Base-by-base conservation (phyloP, 2,113 vertebrate genomes). In the Maccullochella peelii region DNA sequence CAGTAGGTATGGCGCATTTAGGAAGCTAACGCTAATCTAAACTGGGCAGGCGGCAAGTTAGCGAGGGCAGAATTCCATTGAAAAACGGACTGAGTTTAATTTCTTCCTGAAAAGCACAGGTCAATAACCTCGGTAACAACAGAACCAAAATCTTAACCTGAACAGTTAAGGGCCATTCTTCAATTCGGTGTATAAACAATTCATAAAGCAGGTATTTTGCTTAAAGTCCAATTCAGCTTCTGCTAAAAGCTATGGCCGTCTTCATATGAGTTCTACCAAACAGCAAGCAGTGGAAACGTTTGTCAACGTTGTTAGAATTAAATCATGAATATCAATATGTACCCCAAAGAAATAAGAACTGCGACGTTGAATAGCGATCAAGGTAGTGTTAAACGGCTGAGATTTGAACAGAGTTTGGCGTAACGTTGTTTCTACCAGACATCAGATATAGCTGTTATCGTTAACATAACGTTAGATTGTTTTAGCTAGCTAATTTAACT, bases 1-100 rank as follows among this genome's bases (percentile, higher is more conserved):
- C 33, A 63, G 20, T 0, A 23, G 18, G 16, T 7, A 20, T 23
- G 5, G 15, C 36, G 18, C 5, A 16, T 33, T 61, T 5, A 0
- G 2, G 21, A 68, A 65, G 79, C 82, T 70, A 83, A 6, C 18
- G 78, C 74, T 84, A 84, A 82, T 21, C n/a, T 47, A 18, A 74
- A 21, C 15, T 0, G 8, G 70, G 50, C 36, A 47, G 63, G 25
- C 30, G 0, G 30, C 62, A n/a, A 16, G 20, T 47, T 40, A 70
- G 38, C 63, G 0, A 8, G 7, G 21, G 8, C 77, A 30, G 36
- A 81, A 55, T 1, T 50, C n/a, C 80, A 0, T 57, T 38, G 0
- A 49, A 75, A 47, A 83, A 61, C 1, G 1, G 3, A 7, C 8
- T n/a, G n/a, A 0, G 0, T 76, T 83, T 59, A 12, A 21, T 1